These are phyloP conservation scores for Siderastrea siderea DNA, from an alignment of 92 coral and sea anemone species.

Conservation along the genomic window DNA sequence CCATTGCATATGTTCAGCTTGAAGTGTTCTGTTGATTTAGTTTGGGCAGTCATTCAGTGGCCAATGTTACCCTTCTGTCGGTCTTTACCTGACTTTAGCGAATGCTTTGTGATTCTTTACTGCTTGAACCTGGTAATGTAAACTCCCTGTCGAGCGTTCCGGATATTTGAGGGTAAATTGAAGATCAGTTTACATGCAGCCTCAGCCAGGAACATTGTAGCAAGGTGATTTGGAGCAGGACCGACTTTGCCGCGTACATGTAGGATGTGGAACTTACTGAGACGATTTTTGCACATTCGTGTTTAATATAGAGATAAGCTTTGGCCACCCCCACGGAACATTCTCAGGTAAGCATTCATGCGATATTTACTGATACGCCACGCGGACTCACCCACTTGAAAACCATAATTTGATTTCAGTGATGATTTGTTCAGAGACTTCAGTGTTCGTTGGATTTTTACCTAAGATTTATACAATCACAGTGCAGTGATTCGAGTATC, in stretches of 20 bases:
- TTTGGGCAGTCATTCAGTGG: background rate
- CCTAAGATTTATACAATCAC: too few relatives aligned
- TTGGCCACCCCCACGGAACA: background rate
- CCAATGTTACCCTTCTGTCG: background rate
- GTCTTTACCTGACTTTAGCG: background rate
- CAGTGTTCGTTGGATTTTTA: too few relatives aligned
- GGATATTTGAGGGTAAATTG: background rate
- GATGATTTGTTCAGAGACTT: too few relatives aligned
- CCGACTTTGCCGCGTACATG: background rate
- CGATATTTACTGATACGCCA: background rate
- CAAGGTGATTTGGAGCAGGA: background rate
- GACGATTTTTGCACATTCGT: background rate
- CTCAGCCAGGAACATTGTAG: background rate
- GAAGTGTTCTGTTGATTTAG: background rate
- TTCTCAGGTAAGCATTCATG: constrained; percentile 15
- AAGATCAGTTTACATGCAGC: constrained; percentile 9
- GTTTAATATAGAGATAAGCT: background rate
- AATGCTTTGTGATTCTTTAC: background rate
- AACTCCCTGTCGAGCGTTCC: background rate
- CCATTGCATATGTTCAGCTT: too few relatives aligned
- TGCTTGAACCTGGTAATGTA: background rate
- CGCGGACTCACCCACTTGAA: background rate
- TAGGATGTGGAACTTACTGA: background rate
- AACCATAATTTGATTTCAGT: background rate
- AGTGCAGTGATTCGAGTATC: too few relatives aligned